These are phyloP conservation scores for Nemapogon koenigi DNA, from an alignment of 2,888 invertebrate genomes.

Conservation along the genomic window DNA sequence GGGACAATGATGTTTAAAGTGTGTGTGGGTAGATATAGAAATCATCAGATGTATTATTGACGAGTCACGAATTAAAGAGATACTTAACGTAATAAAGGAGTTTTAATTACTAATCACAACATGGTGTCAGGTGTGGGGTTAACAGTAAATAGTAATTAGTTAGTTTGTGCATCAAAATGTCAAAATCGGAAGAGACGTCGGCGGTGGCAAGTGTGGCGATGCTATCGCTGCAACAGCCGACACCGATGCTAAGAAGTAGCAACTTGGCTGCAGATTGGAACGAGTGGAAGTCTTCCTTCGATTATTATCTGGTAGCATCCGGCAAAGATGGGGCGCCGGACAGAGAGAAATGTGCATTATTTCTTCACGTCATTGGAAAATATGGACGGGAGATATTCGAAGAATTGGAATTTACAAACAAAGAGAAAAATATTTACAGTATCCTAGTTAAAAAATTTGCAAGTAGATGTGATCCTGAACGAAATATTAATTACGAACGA, in stretches of 20 bases:
- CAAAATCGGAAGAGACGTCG: background rate
- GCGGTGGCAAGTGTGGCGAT: too few relatives aligned
- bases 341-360: constrained; percentile 12
- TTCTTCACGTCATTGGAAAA: constrained; percentile 18
- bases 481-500: constrained; percentile 15
- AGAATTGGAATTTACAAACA: constrained; percentile 11
- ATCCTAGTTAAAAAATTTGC: constrained; percentile 11
- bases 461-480: constrained; percentile 8
- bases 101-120: too few relatives aligned
- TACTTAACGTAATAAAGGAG: too few relatives aligned
- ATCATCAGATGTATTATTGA: too few relatives aligned
- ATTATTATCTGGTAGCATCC: constrained; percentile 7
- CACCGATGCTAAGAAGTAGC: constrained; percentile 1
- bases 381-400: constrained; percentile 14
- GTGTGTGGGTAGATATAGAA: too few relatives aligned
- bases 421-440: constrained; percentile 5
- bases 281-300: constrained; percentile 5
- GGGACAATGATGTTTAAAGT: too few relatives aligned
- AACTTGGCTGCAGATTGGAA: constrained; percentile 4
- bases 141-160: too few relatives aligned
- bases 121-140: too few relatives aligned
- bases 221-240: constrained; percentile 6
- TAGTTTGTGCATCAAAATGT: constrained; percentile 1
- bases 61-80: too few relatives aligned
- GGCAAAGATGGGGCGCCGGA: background rate